Conservation (phyloP, 1,140 invertebrate species). For the Augochlora pura region DNA sequence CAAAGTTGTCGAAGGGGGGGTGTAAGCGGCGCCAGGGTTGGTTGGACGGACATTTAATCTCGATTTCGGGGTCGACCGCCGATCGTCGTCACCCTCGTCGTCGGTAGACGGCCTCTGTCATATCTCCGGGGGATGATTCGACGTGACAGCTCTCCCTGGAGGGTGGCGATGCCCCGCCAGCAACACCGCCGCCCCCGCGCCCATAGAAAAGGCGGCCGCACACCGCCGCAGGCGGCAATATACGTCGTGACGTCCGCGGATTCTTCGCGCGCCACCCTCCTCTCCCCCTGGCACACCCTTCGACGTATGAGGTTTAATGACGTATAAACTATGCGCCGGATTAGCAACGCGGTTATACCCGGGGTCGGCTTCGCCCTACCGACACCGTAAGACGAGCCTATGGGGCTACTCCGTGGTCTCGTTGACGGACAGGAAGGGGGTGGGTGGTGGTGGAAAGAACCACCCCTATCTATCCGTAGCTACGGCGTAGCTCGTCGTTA, state of each 20-base stretch:
- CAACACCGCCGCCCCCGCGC: conserved; percentile 43
- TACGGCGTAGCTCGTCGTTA: not conserved
- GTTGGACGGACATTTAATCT: conserved; percentile 74
- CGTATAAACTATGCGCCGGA: conserved; percentile 80
- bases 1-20: not conserved
- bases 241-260: conserved; percentile 77
- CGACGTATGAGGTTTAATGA: conserved; percentile 74
- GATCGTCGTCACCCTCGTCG: conserved; percentile 63
- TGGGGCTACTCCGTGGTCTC: conserved; percentile 54
- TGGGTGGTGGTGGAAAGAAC: not conserved
- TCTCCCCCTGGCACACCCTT: conserved; percentile 34
- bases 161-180: conserved; percentile 61
- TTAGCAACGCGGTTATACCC: conserved; percentile 70
- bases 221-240: conserved; percentile 69
- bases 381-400: conserved; percentile 50
- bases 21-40: not conserved
- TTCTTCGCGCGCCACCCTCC: conserved; percentile 72
- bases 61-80: conserved; percentile 74
- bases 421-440: conserved; percentile 35
- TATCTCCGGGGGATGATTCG: conserved; percentile 76
- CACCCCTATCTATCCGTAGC: not conserved
- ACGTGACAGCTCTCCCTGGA: conserved; percentile 74
- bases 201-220: conserved; percentile 47
- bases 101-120: conserved; percentile 69
- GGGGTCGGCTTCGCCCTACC: conserved; percentile 40